Base-by-base conservation (phyloP, 2,888 invertebrate species). In the Nemurella pictetii region DNA sequence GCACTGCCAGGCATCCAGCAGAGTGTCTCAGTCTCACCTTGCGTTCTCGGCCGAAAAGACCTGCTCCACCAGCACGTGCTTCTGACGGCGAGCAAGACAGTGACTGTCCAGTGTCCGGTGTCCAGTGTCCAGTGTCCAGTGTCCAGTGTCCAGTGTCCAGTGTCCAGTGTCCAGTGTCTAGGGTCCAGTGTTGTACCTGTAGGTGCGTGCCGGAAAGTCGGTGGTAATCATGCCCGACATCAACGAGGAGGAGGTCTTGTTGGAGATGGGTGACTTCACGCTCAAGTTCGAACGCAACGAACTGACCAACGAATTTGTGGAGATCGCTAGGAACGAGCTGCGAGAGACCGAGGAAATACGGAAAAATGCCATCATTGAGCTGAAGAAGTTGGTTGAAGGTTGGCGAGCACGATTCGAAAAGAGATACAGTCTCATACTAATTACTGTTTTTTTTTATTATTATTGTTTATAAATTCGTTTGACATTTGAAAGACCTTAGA, bases 261-360 rank as follows among this genome's bases (percentile, higher is more conserved):
- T 86, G 73, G 26, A 29, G 83, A 82, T 85, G 26, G 86, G 86
- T 27, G 84, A 83, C 4, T 82, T 82, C 83, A n/a, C 83, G 7
- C 85, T 86, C 28, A 27, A 81, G 35, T 85, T 86, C 28, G 86
- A 86, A 72, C 29, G 85, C 20, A 72, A 78, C 5, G 55, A 84
- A 36, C 15, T 86, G 32, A 84, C 83, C 30, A 83, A 83, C 29
- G 85, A 85, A 28, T 85, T 72, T 84, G 82, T 36, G 87, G 95
- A 96, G 89, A 93, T 95, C 55, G 95, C 95, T 0, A 91, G 91
- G 81, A 92, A 90, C 55, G 95, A 95, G 88, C 91, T 95, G 0
- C 89, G 95, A 0, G 95, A 95, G 89, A 92, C 93, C 0, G 93
- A 94, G 0, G 95, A 95, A 28, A 87, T 92, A 1, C 91, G 92